Evolutionary conservation across 2,797 vertebrate species (phyloP).

Genomic region (Kryptopterus vitreolus): DNA sequence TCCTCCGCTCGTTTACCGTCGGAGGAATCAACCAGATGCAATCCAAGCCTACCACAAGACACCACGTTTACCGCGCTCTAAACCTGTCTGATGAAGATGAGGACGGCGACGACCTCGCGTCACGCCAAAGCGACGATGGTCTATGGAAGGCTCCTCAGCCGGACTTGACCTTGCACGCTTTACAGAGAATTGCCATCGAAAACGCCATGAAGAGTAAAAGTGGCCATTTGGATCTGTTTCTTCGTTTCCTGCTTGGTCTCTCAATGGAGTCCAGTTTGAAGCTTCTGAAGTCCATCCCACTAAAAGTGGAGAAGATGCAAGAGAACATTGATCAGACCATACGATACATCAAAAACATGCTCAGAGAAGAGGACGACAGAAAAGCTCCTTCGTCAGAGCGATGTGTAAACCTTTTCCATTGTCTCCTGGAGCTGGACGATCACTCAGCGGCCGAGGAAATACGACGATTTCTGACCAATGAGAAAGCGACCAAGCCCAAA

Average conservation of each 20-base stretch:
- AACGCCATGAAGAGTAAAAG: not conserved
- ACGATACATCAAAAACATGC: conserved; percentile 43
- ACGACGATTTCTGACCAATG: conserved; percentile 21
- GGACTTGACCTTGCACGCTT: not conserved
- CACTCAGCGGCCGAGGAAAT: conserved; percentile 31
- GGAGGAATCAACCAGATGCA: not conserved
- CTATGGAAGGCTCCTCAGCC: not conserved
- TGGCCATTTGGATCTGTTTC: not conserved
- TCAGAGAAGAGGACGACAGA: conserved; percentile 11
- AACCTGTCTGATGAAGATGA: not conserved
- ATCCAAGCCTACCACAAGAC: not conserved
- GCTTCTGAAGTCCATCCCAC: conserved; percentile 15
- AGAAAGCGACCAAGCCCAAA: not conserved
- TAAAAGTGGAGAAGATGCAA: not conserved
- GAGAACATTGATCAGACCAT: conserved; percentile 23
- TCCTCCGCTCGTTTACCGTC: not conserved
- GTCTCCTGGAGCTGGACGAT: conserved; percentile 40
- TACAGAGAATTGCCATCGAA: conserved; percentile 6
- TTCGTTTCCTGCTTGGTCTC: conserved; percentile 20
- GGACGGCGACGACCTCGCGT: not conserved
- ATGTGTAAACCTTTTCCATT: conserved; percentile 43
- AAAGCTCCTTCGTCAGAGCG: conserved; percentile 29
- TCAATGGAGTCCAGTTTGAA: conserved; percentile 14
- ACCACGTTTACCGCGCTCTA: not conserved
- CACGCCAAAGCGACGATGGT: not conserved